Base-by-base conservation (phyloP, 2,797 vertebrate species). In the Anas bernieri region DNA sequence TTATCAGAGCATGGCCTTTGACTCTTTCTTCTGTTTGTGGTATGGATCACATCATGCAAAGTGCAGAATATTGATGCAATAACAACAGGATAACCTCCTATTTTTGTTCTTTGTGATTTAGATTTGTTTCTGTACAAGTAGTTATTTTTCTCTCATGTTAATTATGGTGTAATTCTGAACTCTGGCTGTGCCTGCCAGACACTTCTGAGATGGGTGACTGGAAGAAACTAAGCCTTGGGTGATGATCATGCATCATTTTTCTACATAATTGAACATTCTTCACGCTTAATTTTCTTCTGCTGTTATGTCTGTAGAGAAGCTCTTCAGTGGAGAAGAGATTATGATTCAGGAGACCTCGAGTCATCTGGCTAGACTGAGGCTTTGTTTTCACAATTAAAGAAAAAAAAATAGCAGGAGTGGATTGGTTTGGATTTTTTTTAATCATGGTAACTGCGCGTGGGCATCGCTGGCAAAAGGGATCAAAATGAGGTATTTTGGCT, bases 341-440 rank as follows among this genome's bases (percentile, higher is more conserved):
- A 74, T 89, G 31, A 58, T 74, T 85, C 45, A 62, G 66, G 61
- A 91, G 69, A 68, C 45, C 68, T 87, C 58, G 46, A 83, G 45
- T 31, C 23, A 26, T 77, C 54, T 85, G n/a, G n/a, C 37, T 55
- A 72, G 50, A 58, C 64, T 43, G 43, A 72, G 50, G 45, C 66
- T 78, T 76, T 13, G 10, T 78, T 92, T 81, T 78, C 66, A 43
- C 21, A 58, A 37, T 64, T 81, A 46, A 61, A 75, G 69, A 89
- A 91, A 63, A 95, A 95, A 95, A 94, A 89, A 86, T 72, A 72
- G 56, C 3, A 21, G 87, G 84, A 86, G 73, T 78, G 87, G 83
- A 61, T 54, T 18, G 64, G 8, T 68, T 91, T 37, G 17, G 25
- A 11, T 77, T 91, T 87, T 92, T 87, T 92, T 87, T 74, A 92